Conservation (phyloP, 1,140 invertebrate genomes). For the Drosophila chauvacae region DNA sequence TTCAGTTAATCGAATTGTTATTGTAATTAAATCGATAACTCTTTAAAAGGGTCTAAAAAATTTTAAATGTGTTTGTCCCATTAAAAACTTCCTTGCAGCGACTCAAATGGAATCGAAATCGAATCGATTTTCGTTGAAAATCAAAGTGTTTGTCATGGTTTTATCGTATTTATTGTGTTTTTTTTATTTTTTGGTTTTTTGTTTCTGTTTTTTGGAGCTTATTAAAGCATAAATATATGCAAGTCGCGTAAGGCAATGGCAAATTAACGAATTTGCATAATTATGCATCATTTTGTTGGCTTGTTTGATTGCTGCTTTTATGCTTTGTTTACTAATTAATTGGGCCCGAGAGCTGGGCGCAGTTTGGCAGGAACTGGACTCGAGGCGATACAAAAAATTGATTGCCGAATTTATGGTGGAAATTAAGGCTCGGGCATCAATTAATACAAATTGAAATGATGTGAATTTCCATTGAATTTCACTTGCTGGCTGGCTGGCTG, state of each 20-base stretch:
- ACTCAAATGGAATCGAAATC: conserved; percentile 11
- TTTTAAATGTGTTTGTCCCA: not conserved
- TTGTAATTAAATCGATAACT: not conserved
- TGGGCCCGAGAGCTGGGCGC: conserved; percentile 35
- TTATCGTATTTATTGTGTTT: not conserved
- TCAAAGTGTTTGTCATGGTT: conserved; percentile 31
- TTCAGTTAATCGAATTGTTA: too few relatives aligned
- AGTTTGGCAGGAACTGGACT: conserved; percentile 42
- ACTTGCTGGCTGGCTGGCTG: not conserved
- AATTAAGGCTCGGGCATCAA: conserved; percentile 36
- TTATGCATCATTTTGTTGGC: conserved; percentile 67
- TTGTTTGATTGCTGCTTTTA: conserved; percentile 67
- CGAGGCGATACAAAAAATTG: conserved; percentile 15
- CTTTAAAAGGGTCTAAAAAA: not conserved
- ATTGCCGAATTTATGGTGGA: conserved; percentile 39
- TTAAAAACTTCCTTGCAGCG: not conserved
- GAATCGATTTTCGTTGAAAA: conserved; percentile 21
- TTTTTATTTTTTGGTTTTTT: conserved; percentile 3
- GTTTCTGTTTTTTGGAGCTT: conserved; percentile 12
- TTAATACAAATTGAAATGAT: conserved; percentile 46
- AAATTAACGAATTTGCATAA: conserved; percentile 78
- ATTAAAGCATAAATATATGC: conserved; percentile 65
- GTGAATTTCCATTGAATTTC: conserved; percentile 33
- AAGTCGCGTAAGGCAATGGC: conserved; percentile 51
- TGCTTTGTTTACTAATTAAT: conserved; percentile 81